Base-by-base conservation (phyloP, 2,797 vertebrate species). In the Allobates femoralis region DNA sequence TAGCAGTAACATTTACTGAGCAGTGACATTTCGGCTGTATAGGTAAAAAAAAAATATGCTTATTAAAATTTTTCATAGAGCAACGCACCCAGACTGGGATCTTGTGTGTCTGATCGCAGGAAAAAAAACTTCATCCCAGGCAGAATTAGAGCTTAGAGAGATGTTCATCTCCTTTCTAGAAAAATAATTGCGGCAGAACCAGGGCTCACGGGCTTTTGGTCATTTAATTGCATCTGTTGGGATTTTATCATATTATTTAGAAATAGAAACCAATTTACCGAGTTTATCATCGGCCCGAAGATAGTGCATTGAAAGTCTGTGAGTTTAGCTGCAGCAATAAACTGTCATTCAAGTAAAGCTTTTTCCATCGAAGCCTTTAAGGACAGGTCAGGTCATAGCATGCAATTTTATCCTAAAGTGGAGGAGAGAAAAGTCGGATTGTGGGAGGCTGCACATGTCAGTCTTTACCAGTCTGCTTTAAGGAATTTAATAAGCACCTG, bases 231-330 rank as follows among this genome's bases (percentile, higher is more conserved):
- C 81, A 64, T 64, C 55, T 64, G 55, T 64, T 76, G 82, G 71
- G 73, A 84, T 77, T 84, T 34, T 41, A 58, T 56, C 26, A 64
- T 64, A 64, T 84, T 23, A 51, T 84, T 64, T 76, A 64, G 82
- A 83, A 58, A 71, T 76, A 64, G 82, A 83, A 58, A 71, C 81
- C 66, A 83, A 83, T 83, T 83, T 73, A 74, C 14, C n/a, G 51
- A 41, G 23, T 74, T 83, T 74, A 73, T 26, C 30, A 26, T 56
- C 50, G 10, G 26, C 50, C 51, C 73, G n/a, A 55, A 74, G 28
- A 78, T 34, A 60, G 37, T 4, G 28, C 18, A 23, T 19, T 71
- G 41, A 60, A 58, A 77, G 55, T 73, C 37, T 83, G 32, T 56
- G 60, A 67, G 41, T 41, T 21, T 51, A 30, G 46, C 19, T 80